Evolutionary conservation across 2,888 invertebrate species (phyloP).

Genomic region (Troides helena): DNA sequence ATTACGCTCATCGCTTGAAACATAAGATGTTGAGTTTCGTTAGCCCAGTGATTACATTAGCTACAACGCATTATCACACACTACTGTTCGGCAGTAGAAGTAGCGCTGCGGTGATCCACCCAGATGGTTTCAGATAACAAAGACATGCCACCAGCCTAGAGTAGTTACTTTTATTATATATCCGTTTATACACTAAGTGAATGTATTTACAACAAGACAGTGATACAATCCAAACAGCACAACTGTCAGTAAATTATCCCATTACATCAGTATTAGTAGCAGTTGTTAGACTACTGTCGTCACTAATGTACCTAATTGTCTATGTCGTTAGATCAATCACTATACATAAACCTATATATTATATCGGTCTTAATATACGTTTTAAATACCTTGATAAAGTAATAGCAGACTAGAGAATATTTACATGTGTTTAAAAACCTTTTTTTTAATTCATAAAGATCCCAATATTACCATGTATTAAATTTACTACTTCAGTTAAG

Average conservation of each 20-base stretch:
- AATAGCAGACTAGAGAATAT: background rate
- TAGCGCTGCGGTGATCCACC: too few relatives aligned
- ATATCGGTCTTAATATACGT: background rate
- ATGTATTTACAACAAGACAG: background rate
- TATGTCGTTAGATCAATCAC: background rate
- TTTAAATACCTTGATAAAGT: background rate
- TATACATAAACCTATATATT: background rate
- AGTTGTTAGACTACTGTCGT: conserved; percentile 6
- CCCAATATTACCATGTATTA: too few relatives aligned
- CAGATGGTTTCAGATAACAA: too few relatives aligned
- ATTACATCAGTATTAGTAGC: conserved; percentile 1
- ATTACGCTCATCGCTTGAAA: too few relatives aligned
- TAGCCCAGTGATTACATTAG: too few relatives aligned
- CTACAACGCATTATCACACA: too few relatives aligned
- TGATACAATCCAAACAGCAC: conserved; percentile 13
- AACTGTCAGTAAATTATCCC: conserved; percentile 13
- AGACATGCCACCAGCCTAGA: too few relatives aligned
- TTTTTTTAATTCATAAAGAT: too few relatives aligned
- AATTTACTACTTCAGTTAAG: too few relatives aligned
- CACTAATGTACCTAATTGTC: conserved; percentile 6
- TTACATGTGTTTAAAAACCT: too few relatives aligned
- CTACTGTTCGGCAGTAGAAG: too few relatives aligned
- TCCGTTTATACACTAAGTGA: background rate
- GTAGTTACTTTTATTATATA: background rate
- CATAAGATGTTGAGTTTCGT: too few relatives aligned